Base-by-base conservation (phyloP, 2,797 vertebrate genomes). In the Pterois miles region DNA sequence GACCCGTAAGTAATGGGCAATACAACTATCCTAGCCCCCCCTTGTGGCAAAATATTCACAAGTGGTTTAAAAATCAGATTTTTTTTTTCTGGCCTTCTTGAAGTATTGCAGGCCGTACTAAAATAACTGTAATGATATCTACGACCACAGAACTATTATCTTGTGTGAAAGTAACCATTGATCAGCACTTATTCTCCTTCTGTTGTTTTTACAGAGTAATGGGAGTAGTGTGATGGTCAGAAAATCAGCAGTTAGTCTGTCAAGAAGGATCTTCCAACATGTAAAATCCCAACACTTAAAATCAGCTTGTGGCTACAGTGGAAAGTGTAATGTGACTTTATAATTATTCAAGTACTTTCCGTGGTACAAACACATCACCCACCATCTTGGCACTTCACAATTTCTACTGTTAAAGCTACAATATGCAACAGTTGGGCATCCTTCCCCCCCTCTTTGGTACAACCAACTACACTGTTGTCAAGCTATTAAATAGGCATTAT, bases 41-140 rank as follows among this genome's bases (percentile, higher is more conserved):
- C 91, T 93, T 87, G 84, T 93, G 90, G 91, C 58, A 87, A 84
- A 85, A 76, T 79, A 66, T 74, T 85, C 70, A 57, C 56, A 71
- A 78, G 80, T 22, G 66, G 46, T 66, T 68, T 73, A 38, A 53
- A 65, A 80, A 54, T 46, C 12, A 0, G 20, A 34, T 31, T 34
- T 40, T 3, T 20, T 58, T 59, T 1, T 25, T 57, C 40, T 22
- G 29, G 27, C 22, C 31, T 16, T 25, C 1, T 8, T 52, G 9
- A 72, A 38, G 31, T 68, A 29, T 1, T 31, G 10, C 40, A 25
- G 52, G 12, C 23, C 54, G 12, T 46, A 62, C 43, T 56, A 38
- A 71, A 80, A 73, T 56, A 76, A 70, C 46, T 72, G 43, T 23
- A 57, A 60, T 27, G 38, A 73, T 23, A 59, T 64, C 50, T 27